Evolutionary conservation across 2,797 vertebrate species (phyloP).

Genomic region (Emys orbicularis): DNA sequence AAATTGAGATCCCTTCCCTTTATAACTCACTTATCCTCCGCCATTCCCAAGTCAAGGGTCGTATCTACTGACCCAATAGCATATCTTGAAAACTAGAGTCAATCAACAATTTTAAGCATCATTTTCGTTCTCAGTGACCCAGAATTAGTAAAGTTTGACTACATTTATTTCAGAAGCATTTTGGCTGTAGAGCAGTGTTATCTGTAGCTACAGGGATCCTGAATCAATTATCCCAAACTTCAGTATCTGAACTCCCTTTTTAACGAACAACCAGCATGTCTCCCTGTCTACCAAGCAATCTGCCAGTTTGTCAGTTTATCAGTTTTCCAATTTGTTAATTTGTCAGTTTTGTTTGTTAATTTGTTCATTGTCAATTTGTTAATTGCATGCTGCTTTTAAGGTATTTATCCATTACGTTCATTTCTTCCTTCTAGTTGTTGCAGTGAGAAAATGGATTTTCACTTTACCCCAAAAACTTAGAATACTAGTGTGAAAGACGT

Average conservation of each 20-base stretch:
- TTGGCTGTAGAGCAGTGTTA: no score
- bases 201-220: neutral
- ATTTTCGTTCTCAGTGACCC: no score
- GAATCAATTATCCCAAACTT: slow-evolving; percentile 1
- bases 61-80: no score
- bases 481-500: neutral
- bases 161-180: no score
- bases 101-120: no score
- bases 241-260: neutral
- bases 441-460: neutral
- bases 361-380: slow-evolving; percentile 52
- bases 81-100: no score
- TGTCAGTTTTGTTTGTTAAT: slow-evolving; percentile 47
- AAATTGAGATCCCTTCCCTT: no score
- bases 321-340: slow-evolving; percentile 25
- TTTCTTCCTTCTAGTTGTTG: slow-evolving; percentile 9
- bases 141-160: no score
- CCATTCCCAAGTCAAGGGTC: no score
- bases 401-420: neutral
- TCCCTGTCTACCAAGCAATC: slow-evolving; percentile 3
- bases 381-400: slow-evolving; percentile 46
- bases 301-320: slow-evolving; percentile 36
- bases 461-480: neutral
- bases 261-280: neutral
- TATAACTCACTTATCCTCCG: no score